Percentiles rank a stretch among this genome's conserved stretches.
Evolutionary conservation across 2,113 vertebrate genomes (phyloP).

Genomic region (Pogonocichla stellata): DNA sequence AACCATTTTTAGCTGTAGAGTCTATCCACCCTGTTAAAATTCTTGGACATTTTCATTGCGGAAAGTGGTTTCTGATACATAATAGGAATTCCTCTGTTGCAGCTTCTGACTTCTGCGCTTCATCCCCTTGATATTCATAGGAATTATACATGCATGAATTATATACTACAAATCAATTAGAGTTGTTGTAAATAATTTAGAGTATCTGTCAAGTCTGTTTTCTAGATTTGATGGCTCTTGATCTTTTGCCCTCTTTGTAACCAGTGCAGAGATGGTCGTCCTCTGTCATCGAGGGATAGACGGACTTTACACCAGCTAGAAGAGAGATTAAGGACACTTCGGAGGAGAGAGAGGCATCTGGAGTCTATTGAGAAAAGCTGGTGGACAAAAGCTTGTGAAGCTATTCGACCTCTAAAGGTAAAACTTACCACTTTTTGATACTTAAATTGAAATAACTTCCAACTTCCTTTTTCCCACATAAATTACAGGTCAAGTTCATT

Average conservation of each 20-base stretch:
- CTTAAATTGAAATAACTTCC: background rate
- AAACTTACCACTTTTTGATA: background rate
- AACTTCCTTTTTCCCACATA: background rate
- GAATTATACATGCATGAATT: background rate
- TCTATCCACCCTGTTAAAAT: background rate
- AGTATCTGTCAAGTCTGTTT: background rate
- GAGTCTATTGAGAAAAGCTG: conserved; percentile 90
- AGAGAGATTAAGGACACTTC: conserved; percentile 84
- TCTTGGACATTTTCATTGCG: background rate
- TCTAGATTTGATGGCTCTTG: background rate
- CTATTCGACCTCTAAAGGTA: conserved; percentile 91
- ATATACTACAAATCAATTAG: background rate
- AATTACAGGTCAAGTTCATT: background rate
- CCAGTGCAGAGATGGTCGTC: conserved; percentile 92
- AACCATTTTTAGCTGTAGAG: background rate
- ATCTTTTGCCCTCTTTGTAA: background rate
- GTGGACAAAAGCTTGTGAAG: conserved; percentile 84
- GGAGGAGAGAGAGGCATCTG: conserved; percentile 85
- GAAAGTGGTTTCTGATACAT: background rate
- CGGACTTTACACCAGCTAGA: conserved; percentile 86
- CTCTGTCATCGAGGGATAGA: conserved; percentile 87
- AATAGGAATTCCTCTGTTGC: background rate
- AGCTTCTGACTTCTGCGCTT: background rate
- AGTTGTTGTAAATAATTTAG: background rate
- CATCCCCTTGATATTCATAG: background rate